A percentile compares a stretch with the other conserved stretches of the same genome.
phyloP scores from a whole-genome alignment of 2,888 invertebrate species.

The Sinhomidia bicolor region DNA sequence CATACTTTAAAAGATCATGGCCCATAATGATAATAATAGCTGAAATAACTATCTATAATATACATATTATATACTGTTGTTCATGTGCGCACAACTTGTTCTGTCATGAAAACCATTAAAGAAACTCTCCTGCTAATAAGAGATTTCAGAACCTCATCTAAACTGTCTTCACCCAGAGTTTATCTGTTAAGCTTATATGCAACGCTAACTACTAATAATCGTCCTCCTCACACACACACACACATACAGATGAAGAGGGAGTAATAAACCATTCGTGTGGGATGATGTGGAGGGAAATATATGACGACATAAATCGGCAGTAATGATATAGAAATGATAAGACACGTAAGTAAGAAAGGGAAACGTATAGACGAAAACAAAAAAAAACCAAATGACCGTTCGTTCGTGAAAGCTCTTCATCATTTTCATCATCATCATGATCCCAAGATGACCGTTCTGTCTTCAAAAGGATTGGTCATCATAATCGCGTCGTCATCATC shows the following conservation, averaged over 20 bases:
- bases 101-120: conserved; percentile 27
- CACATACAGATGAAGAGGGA: neutral
- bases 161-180: conserved; percentile 24
- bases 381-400: conserved; percentile 27
- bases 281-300: conserved; percentile 9
- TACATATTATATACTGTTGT: no score
- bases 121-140: neutral
- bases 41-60: no score
- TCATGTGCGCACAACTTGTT: neutral
- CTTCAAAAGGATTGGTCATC: no score
- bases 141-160: conserved; percentile 35
- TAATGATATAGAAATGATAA: conserved; percentile 43
- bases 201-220: no score
- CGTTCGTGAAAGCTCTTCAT: neutral
- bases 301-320: conserved; percentile 42
- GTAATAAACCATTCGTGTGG: conserved; percentile 32
- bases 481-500: neutral
- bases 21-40: conserved; percentile 22
- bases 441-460: no score
- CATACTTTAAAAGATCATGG: neutral
- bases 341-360: neutral
- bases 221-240: no score
- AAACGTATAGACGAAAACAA: neutral
- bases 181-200: conserved; percentile 7
- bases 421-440: neutral